Percentiles rank a stretch among this genome's conserved stretches.
phyloP scores from a whole-genome alignment of 2,888 invertebrate genomes.

The Eupithecia inturbata region DNA sequence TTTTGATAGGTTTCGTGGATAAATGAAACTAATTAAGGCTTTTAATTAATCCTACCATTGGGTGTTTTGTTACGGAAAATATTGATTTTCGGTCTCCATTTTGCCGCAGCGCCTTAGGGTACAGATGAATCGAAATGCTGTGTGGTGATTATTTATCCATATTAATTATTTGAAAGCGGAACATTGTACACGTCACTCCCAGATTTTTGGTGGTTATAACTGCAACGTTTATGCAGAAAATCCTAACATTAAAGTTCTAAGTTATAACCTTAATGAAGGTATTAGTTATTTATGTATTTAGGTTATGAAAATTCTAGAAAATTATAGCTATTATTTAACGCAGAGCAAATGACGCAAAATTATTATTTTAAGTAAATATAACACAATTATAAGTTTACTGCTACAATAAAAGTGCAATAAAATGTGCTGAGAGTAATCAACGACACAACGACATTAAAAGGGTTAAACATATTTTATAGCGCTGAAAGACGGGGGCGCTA shows the following conservation, averaged over 20 bases:
- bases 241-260: neutral
- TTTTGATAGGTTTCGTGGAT: slow-evolving; percentile 76
- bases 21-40: slow-evolving; percentile 80
- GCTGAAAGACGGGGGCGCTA: slow-evolving; percentile 52
- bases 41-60: slow-evolving; percentile 79
- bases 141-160: slow-evolving; percentile 21
- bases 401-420: slow-evolving; percentile 57
- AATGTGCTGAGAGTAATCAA: slow-evolving; percentile 54
- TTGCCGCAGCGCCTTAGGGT: slow-evolving; percentile 52
- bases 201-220: neutral
- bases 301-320: neutral
- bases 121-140: slow-evolving; percentile 51
- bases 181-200: neutral
- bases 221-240: neutral
- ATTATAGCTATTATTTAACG: neutral
- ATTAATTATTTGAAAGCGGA: slow-evolving; percentile 18
- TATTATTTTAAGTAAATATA: slow-evolving; percentile 3
- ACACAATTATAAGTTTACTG: slow-evolving; percentile 51
- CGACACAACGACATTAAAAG: slow-evolving; percentile 55
- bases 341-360: neutral
- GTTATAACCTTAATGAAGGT: no score
- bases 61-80: slow-evolving; percentile 77
- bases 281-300: no score
- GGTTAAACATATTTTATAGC: slow-evolving; percentile 60
- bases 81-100: slow-evolving; percentile 63